Conservation (phyloP, 2,888 invertebrate species). For the Oligia fasciuncula region DNA sequence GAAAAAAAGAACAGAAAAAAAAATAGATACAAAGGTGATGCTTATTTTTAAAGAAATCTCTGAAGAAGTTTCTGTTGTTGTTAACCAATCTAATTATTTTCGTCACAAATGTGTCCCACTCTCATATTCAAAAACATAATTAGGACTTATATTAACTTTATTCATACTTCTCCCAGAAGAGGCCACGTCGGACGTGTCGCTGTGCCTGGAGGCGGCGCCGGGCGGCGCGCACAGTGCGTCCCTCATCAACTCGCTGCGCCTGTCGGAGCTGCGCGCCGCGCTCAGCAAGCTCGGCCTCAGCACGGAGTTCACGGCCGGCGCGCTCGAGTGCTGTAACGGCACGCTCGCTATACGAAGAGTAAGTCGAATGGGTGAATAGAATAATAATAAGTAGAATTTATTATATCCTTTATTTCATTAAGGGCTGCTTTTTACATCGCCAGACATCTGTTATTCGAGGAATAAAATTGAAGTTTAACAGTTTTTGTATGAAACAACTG, state of each 20-base stretch:
- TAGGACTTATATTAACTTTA: not conserved
- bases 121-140: not conserved
- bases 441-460: no score
- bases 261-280: constrained; percentile 96
- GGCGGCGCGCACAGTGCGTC: constrained; percentile 93
- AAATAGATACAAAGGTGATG: no score
- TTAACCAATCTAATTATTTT: not conserved
- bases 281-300: constrained; percentile 96
- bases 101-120: not conserved
- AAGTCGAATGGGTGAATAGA: not conserved
- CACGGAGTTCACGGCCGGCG: constrained; percentile 92
- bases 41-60: no score
- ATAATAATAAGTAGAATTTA: no score
- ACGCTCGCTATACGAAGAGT: constrained; percentile 91
- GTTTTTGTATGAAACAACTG: no score
- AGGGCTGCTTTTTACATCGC: no score
- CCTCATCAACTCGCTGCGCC: constrained; percentile 97
- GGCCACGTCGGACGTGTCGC: constrained; percentile 90
- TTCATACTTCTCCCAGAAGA: constrained; percentile 76
- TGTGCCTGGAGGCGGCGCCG: constrained; percentile 92
- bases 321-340: constrained; percentile 98
- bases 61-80: not conserved
- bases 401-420: no score
- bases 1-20: no score
- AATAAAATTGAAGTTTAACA: no score